Conservation (phyloP, 2,888 invertebrate species). For the Hipparchia sbordonii region DNA sequence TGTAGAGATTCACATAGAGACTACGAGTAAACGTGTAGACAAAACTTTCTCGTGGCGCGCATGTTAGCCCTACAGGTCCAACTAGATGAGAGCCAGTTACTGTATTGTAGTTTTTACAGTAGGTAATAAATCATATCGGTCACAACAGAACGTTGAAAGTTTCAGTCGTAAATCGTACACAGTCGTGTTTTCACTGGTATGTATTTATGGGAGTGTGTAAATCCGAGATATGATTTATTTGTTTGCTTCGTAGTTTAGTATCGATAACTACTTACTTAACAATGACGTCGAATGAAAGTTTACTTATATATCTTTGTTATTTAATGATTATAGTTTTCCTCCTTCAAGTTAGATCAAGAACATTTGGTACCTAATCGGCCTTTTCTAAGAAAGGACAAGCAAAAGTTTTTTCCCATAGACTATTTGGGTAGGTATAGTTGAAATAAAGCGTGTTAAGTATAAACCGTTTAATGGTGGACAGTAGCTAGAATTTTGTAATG, state of each 20-base stretch:
- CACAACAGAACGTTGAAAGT: slow-evolving; percentile 19
- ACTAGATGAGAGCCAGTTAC: background rate
- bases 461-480: background rate
- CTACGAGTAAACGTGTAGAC: no score
- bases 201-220: slow-evolving; percentile 18
- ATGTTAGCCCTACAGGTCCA: no score
- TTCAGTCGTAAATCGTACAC: slow-evolving; percentile 16
- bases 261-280: slow-evolving; percentile 3
- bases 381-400: background rate
- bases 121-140: slow-evolving; percentile 15
- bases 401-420: background rate
- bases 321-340: background rate
- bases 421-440: background rate
- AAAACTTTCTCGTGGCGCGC: no score
- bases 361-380: background rate
- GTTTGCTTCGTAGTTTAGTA: slow-evolving; percentile 1
- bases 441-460: background rate
- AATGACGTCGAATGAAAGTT: no score
- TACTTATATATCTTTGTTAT: no score
- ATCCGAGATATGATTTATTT: slow-evolving; percentile 19
- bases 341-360: background rate
- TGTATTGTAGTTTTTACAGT: slow-evolving; percentile 22
- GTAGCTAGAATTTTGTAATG: background rate
- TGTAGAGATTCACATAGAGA: no score
- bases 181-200: slow-evolving; percentile 16